Evolutionary conservation across 2,113 vertebrate genomes (phyloP), one percentile per base, ranked within the genome.

Genomic region (Pomatostomus ruficeps): DNA sequence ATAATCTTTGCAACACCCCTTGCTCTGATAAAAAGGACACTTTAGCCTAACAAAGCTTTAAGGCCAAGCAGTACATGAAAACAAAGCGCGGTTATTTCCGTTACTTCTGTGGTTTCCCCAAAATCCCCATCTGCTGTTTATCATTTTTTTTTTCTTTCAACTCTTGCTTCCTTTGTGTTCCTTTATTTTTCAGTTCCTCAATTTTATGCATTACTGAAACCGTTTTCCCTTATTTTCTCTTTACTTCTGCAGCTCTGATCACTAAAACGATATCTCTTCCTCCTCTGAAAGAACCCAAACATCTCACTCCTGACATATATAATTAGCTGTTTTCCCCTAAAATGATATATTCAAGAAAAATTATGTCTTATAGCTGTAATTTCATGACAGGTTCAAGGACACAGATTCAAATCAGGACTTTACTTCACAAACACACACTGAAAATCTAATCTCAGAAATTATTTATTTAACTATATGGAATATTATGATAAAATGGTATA

Each of bases 1-100:
- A 98, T 98, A 98, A 98, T 98, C 98, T 98, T 95, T 90, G 83
- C 88, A 97, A 98, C 96, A 98, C 97, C 97, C 95, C 96, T 77
- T 91, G 97, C 95, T 98, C 97, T 96, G 96, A 97, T 97, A 91
- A 97, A 94, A 97, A 97, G 93, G 96, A 97, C 97, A 98, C 97
- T 98, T 97, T 95, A 98, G 95, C 92, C 83, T 91, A 96, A 97
- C 96, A 96, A 87, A 97, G 98, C 98, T 98, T 97, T 98, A 97
- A 98, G 98, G 97, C 96, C 90, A 92, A 77, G 66, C 96, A 97
- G 97, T 96, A 97, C 97, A 94, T 91, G 97, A 96, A 98, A 98
- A 98, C 98, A 98, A 98, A 98, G 95, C 94, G 63, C 16, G 10
- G 94, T 97, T 96, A 94, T 96, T 96, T 96, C 91, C 97, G 93